Evolutionary conservation across 2,797 vertebrate species (phyloP).

Genomic region (Geotrypetes seraphini): DNA sequence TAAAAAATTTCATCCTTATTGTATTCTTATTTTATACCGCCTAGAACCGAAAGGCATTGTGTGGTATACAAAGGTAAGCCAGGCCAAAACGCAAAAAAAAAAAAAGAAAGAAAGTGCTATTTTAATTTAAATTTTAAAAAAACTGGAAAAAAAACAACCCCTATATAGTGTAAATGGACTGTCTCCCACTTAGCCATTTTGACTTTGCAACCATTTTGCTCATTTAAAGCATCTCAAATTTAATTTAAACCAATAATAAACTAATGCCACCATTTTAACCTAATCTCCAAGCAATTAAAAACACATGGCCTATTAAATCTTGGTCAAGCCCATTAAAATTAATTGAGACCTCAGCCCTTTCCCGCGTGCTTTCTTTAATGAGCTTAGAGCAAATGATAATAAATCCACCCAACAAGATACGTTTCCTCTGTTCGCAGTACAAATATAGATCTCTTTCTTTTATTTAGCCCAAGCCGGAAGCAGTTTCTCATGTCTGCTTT

Average conservation of each 20-base stretch:
- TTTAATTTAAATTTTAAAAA: too few relatives aligned
- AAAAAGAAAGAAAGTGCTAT: too few relatives aligned
- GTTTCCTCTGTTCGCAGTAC: conserved; percentile 6
- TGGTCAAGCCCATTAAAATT: conserved; percentile 22
- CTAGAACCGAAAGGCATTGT: too few relatives aligned
- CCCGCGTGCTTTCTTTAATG: conserved; percentile 26
- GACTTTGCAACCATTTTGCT: conserved; percentile 6
- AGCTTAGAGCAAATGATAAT: conserved; percentile 20
- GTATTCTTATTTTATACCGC: too few relatives aligned
- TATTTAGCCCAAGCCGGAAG: conserved; percentile 10
- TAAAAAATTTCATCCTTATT: too few relatives aligned
- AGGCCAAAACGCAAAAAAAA: background rate
- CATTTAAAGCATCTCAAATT: background rate
- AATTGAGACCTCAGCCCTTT: conserved; percentile 27
- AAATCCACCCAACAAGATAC: conserved; percentile 20
- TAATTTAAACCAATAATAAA: conserved; percentile 14
- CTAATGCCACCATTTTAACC: background rate
- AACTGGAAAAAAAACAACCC: conserved; percentile 5
- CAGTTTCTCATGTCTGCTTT: conserved; percentile 6
- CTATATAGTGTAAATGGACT: background rate
- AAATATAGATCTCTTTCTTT: background rate
- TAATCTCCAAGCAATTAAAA: conserved; percentile 28
- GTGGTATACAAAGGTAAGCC: background rate
- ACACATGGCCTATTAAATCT: conserved; percentile 25
- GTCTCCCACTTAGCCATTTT: conserved; percentile 2